Percentiles rank a stretch among this genome's conserved stretches.
These are phyloP conservation scores for Galerucella calmariensis DNA, from an alignment of 2,888 invertebrate genomes.

Conservation along the genomic window DNA sequence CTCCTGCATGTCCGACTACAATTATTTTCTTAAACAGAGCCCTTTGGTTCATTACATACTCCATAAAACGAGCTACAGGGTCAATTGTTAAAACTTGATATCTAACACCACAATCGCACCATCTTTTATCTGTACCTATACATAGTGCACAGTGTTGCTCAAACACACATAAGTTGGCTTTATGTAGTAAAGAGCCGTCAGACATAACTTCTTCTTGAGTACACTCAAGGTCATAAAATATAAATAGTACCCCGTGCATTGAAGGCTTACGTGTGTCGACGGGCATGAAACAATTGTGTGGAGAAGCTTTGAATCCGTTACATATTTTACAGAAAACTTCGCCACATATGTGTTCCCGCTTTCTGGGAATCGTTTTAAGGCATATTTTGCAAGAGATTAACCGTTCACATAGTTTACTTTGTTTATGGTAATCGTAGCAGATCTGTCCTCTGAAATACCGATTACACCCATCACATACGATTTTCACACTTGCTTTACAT, in stretches of 20 bases:
- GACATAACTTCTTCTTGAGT: slow-evolving; percentile 26
- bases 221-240: slow-evolving; percentile 39
- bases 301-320: background rate
- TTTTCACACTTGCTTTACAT: no score
- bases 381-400: slow-evolving; percentile 22
- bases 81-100: slow-evolving; percentile 5
- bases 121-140: slow-evolving; percentile 13
- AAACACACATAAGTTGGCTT: slow-evolving; percentile 39
- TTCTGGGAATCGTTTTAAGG: slow-evolving; percentile 18
- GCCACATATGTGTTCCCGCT: slow-evolving; percentile 32
- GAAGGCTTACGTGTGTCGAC: slow-evolving; percentile 30
- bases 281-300: background rate
- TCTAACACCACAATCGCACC: slow-evolving; percentile 32
- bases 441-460: slow-evolving; percentile 25
- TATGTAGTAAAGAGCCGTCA: slow-evolving; percentile 28
- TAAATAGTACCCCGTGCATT: slow-evolving; percentile 19
- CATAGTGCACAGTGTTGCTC: slow-evolving; percentile 31
- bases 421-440: slow-evolving; percentile 31
- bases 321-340: slow-evolving; percentile 35
- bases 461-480: slow-evolving; percentile 22
- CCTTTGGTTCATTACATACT: background rate
- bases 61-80: background rate
- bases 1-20: slow-evolving; percentile 13
- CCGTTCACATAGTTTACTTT: slow-evolving; percentile 28
- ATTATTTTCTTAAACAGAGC: slow-evolving; percentile 22